Base-by-base conservation (phyloP, 2,113 vertebrate genomes). In the Etheostoma cragini region DNA sequence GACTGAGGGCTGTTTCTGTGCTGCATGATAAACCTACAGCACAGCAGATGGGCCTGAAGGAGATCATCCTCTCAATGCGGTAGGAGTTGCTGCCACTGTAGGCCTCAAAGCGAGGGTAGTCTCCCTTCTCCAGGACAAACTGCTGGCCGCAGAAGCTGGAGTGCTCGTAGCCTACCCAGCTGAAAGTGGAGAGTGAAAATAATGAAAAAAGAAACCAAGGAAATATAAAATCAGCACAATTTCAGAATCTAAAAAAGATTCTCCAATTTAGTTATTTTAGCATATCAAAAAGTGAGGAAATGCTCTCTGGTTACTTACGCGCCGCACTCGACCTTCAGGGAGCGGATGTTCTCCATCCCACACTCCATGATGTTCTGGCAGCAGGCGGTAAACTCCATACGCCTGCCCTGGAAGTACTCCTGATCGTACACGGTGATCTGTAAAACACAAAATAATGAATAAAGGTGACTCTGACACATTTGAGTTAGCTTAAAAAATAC, bases 361-460 rank as follows among this genome's bases (percentile, higher is more conserved):
- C 95, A 96, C 86, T 99, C 98, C 93, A 97, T 96, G 87, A 98
- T 96, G 91, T 98, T 99, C 89, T 98, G 95, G 80, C 98, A 99
- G 92, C 96, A 92, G 21, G 96, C 93, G 1, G 96, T 97, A 91
- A 98, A 99, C 93, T 99, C 97, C 96, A 97, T 96, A 83, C 97
- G 96, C 88, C 96, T 98, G 70, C 98, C 98, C 93, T 99, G 98
- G 94, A 98, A 98, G 89, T 96, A 95, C 91, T 99, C 97, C 93
- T 98, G 98, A 78, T 99, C 97, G 7, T 99, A 99, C 88, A 97
- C 96, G 0, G 97, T 99, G 92, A 99, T 97, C 97, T 99, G 94
- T 61, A 91, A 64, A 74, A 90, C n/a, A 86, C 58, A 21, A 3
- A 21, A 11, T 8, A 65, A 38, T 5, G 10, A 46, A 26, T 21